phyloP scores from a whole-genome alignment of 2,888 invertebrate species.

The Andricus curvator region DNA sequence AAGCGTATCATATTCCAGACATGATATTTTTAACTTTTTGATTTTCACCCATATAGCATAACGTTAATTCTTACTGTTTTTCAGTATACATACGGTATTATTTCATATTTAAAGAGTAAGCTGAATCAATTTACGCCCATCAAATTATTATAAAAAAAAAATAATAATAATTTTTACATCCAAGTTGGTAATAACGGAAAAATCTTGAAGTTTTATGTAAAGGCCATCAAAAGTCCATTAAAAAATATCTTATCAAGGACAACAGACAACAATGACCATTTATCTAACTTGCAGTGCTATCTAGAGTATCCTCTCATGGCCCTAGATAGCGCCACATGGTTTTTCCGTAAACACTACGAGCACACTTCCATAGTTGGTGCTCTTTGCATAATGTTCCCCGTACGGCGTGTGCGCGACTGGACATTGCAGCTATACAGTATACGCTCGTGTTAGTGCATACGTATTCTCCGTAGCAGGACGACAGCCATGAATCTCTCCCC shows the following conservation, averaged over 20 bases:
- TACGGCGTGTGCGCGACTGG: slow-evolving; percentile 50
- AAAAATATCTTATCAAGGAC: neutral
- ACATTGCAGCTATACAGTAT: slow-evolving; percentile 36
- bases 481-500: slow-evolving; percentile 45
- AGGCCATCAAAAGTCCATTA: neutral
- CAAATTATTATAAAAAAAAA: too few relatives aligned
- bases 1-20: too few relatives aligned
- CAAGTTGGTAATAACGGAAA: neutral
- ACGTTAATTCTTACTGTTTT: too few relatives aligned
- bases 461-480: slow-evolving; percentile 27
- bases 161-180: neutral
- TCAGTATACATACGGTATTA: neutral
- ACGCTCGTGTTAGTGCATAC: slow-evolving; percentile 44
- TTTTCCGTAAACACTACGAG: slow-evolving; percentile 30
- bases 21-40: too few relatives aligned
- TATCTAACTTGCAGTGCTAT: neutral
- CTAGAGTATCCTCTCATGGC: neutral
- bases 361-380: slow-evolving; percentile 57
- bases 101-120: neutral
- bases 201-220: neutral
- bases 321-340: slow-evolving; percentile 32
- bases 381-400: slow-evolving; percentile 53
- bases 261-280: neutral
- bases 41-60: too few relatives aligned
- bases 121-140: neutral